These are phyloP conservation scores for Melikaiella ostensackeni DNA, from an alignment of 2,888 invertebrate genomes.

Conservation along the genomic window DNA sequence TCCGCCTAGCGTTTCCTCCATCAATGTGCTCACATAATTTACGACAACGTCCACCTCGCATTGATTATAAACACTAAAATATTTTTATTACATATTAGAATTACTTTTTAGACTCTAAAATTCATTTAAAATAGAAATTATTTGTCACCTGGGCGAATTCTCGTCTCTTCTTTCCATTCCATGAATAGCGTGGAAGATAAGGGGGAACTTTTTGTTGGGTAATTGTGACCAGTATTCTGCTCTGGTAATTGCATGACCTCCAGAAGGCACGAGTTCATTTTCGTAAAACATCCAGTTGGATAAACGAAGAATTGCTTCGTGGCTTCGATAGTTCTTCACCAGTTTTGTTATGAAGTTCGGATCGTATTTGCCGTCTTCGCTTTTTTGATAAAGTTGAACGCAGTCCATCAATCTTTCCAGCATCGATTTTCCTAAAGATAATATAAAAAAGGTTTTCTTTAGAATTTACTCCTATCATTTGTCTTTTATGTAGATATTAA, in stretches of 20 bases:
- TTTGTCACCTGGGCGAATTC: conserved; percentile 60
- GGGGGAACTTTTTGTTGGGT: conserved; percentile 78
- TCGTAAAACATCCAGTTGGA: conserved; percentile 87
- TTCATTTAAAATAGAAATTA: conserved; percentile 23
- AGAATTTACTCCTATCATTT: not conserved
- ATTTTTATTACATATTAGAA: conserved; percentile 47
- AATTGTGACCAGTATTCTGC: conserved; percentile 76
- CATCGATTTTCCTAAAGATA: conserved; percentile 80
- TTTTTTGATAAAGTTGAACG: conserved; percentile 76
- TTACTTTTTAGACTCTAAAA: conserved; percentile 43
- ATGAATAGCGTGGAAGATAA: conserved; percentile 81
- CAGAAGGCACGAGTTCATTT: conserved; percentile 74
- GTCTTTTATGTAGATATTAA: no score
- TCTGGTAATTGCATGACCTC: conserved; percentile 54
- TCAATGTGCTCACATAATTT: conserved; percentile 80
- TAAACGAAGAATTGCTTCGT: conserved; percentile 82
- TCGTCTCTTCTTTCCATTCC: conserved; percentile 79
- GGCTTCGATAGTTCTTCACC: conserved; percentile 86
- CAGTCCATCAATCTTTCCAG: conserved; percentile 83
- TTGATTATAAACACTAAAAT: conserved; percentile 80
- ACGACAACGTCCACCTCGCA: conserved; percentile 81
- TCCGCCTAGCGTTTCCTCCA: conserved; percentile 69
- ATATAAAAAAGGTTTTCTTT: not conserved
- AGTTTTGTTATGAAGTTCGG: conserved; percentile 85
- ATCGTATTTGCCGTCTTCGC: conserved; percentile 78